Evolutionary conservation across 2,888 invertebrate species (phyloP), one percentile per base, ranked within the genome.

Genomic region (Patella pellucida): DNA sequence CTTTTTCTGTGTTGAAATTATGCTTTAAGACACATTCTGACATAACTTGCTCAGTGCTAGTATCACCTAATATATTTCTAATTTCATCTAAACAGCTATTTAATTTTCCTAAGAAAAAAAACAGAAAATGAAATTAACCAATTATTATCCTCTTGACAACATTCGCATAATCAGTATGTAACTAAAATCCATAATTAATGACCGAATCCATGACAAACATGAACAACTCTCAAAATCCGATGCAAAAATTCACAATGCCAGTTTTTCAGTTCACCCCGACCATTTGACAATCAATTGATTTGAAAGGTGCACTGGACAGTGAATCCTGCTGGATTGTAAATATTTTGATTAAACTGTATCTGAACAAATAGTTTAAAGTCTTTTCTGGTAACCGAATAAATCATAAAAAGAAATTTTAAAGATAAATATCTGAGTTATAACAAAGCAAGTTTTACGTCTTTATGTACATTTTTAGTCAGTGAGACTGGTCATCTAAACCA

Each of bases 61-160:
- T 92, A 74, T 96, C 95, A 7, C 96, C 97, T 72, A 97, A 92
- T 11, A 96, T 94, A 89, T 94, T 94, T 77, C 95, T 94, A 54
- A 97, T 93, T 88, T 95, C 94, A 86, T 96, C 96, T 74, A 97
- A 92, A 85, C 97, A 97, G 0, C 96, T 96, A 88, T 94, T 94
- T 1, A 97, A 92, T 87, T 94, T 94, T 0, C 94, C 94, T 91
- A 80, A 15, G 84, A 80, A 78, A 51, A 75, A 52, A 73, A 72
- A 51, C 16, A 69, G n/a, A 41, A 52, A 41, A 69, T 73, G 11
- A 16, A 52, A 12, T 52, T 52, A 27, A n/a, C 16, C 67, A 31
- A 16, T 23, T 16, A 31, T 52, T 31, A 3, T 9, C 68, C 11
- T 52, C 52, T 23, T 16, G 1, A 54, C 50, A 54, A 27, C 23